Evolutionary conservation across 2,888 invertebrate species (phyloP).

Genomic region (Agrochola lota): DNA sequence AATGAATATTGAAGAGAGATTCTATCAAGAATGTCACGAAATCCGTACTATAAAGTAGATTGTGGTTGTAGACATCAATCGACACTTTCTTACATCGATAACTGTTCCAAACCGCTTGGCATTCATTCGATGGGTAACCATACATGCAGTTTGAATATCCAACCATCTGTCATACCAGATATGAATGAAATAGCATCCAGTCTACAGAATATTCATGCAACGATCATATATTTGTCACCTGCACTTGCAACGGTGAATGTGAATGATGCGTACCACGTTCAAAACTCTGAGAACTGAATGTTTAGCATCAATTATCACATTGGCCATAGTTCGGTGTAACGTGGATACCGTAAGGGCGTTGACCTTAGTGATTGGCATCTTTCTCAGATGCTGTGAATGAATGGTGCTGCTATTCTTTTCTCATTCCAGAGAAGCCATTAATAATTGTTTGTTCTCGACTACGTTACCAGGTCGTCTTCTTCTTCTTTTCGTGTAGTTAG

Average conservation of each 20-base stretch:
- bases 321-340: slow-evolving; percentile 41
- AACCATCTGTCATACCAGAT: slow-evolving; percentile 19
- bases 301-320: slow-evolving; percentile 67
- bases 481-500: too few species aligned
- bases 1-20: background rate
- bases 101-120: slow-evolving; percentile 18
- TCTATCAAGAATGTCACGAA: background rate
- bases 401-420: background rate
- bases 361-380: slow-evolving; percentile 57
- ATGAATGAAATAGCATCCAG: slow-evolving; percentile 52
- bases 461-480: background rate
- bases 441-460: background rate
- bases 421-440: background rate
- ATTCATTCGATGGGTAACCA: slow-evolving; percentile 29
- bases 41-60: background rate
- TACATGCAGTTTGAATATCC: slow-evolving; percentile 30
- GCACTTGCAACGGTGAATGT: slow-evolving; percentile 51
- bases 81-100: slow-evolving; percentile 14
- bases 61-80: background rate
- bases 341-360: slow-evolving; percentile 44
- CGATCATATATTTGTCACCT: slow-evolving; percentile 57
- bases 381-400: slow-evolving; percentile 16
- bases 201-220: slow-evolving; percentile 25
- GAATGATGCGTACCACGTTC: slow-evolving; percentile 55
- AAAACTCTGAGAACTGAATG: slow-evolving; percentile 45